Evolutionary conservation across 2,797 vertebrate species (phyloP), one percentile per base, ranked within the genome.

Genomic region (Esox lucius): DNA sequence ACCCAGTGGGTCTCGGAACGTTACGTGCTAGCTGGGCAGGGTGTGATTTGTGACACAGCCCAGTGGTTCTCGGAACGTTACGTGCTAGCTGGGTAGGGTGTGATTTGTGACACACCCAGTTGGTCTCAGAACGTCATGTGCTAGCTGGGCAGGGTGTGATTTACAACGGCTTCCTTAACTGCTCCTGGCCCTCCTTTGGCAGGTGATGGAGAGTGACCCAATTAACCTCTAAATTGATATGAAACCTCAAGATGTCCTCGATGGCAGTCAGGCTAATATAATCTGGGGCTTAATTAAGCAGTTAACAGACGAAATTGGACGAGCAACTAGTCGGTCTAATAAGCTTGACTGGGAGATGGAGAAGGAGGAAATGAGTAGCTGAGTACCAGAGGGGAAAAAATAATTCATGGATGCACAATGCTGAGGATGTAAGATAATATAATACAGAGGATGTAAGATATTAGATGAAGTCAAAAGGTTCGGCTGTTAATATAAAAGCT

Each of bases 221-320:
- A 92, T 93, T 93, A 93, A 93, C 93, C 92, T 86, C 82, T 77
- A 90, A 91, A 92, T 88, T 92, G 89, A 91, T 91, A 91, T 90
- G 87, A 91, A 90, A 87, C 88, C 89, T 89, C 87, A 86, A 86
- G 85, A 84, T 80, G 81, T 81, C 85, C 76, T 87, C 83, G 81
- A 83, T 87, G 83, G 83, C 80, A 82, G 68, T 77, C 53, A 80
- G 83, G 75, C 75, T 89, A 86, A 91, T 90, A 84, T 88, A 88
- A 92, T 88, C 86, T 24, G 35, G 84, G 78, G 83, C 85, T 91
- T 92, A 92, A 93, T 93, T 90, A 91, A 87, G 87, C 85, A 87
- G 83, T 90, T 91, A 92, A 89, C 86, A 82, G 78, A 75, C 86
- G 80, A 88, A 91, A 91, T 88, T 87, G 75, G 83, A 90, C 81